Evolutionary conservation across 2,888 invertebrate genomes (phyloP), one percentile per base, ranked within the genome.

Genomic region (Meteorus cinctellus): DNA sequence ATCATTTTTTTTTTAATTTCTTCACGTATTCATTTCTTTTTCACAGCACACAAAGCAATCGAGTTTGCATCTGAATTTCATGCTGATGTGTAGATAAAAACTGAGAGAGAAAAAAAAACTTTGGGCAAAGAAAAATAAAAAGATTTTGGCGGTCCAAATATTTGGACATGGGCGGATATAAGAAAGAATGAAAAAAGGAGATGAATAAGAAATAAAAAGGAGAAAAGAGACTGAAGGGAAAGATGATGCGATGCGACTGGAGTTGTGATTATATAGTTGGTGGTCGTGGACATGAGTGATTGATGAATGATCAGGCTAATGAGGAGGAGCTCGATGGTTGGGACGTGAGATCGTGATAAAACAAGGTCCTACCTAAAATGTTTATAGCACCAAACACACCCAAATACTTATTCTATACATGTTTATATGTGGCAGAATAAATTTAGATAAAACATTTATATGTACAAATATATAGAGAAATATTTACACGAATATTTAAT

Each of bases 261-360:
- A 65, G 65, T 65, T 62, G 31, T 34, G 84, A 84, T 81, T 81
- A 82, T 84, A 85, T 85, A 86, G 86, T 86, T 84, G 86, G 85
- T 87, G 87, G 86, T 86, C 85, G 88, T 85, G 85, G 86, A 88
- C 86, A 87, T 55, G 55, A 88, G 89, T 89, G 89, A 89, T 89
- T 89, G 89, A 89, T 89, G 89, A 89, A 86, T 85, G 82, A 86
- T 81, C 88, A 84, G 84, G 87, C 89, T 89, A 89, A 89, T 89
- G 89, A 89, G 88, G 88, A 88, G 88, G 87, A 85, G 88, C 19
- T 55, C 19, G 19, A 55, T 55, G 87, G 86, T 87, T 83, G 86
- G 86, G 86, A 86, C 86, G 87, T 86, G 86, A 86, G 84, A 89
- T 89, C 89, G 84, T 86, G 89, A 89, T 89, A 89, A 89, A 89